Evolutionary conservation across 2,113 vertebrate species (phyloP).

Genomic region (Bubo bubo): DNA sequence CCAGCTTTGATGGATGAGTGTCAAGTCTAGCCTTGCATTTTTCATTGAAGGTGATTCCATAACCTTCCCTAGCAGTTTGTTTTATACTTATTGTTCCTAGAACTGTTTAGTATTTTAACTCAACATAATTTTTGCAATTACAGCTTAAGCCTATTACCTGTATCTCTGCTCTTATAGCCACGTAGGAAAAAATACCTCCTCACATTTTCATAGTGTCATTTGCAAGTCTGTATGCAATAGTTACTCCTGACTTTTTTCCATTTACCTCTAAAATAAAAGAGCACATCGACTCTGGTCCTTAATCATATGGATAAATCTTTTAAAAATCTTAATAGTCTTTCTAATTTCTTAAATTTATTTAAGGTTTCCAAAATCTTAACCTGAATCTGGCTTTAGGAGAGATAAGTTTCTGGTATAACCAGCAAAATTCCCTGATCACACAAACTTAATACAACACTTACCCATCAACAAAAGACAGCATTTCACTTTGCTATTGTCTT

Average conservation of each 20-base stretch:
- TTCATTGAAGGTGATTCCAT: conserved; percentile 18
- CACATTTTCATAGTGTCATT: not conserved
- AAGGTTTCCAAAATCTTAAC: not conserved
- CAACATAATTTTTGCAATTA: not conserved
- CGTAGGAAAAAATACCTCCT: not conserved
- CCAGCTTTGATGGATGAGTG: conserved; percentile 8
- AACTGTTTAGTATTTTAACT: conserved; percentile 1
- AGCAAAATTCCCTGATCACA: not conserved
- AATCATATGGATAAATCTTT: not conserved
- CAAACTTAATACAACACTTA: not conserved
- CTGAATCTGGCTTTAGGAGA: not conserved
- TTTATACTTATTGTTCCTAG: not conserved
- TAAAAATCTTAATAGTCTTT: not conserved
- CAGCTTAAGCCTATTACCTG: not conserved
- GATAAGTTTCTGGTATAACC: not conserved
- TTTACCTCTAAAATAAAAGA: not conserved
- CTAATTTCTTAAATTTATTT: not conserved
- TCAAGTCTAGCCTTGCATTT: conserved; percentile 23
- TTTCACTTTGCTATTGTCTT: not conserved
- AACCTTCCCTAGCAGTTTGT: not conserved
- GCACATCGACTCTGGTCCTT: not conserved
- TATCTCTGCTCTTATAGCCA: not conserved
- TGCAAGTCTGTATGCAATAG: not conserved
- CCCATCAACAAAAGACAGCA: not conserved
- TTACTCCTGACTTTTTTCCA: not conserved